Evolutionary conservation across 2,888 invertebrate genomes (phyloP), one percentile per base, ranked within the genome.

Genomic region (Leptopilina drosophilae): DNA sequence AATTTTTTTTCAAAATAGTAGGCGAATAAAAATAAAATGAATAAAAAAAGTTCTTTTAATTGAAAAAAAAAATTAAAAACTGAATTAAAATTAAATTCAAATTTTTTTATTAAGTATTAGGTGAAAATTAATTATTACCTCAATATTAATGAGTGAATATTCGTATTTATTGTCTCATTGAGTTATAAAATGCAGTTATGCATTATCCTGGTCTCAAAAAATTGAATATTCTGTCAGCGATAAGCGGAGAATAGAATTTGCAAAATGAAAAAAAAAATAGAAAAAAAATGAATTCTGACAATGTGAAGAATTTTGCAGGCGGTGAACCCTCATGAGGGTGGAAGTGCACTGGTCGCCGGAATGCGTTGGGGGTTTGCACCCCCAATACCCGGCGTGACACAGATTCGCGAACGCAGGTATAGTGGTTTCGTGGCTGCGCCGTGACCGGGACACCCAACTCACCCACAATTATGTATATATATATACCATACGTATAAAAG

Each of bases 341-440:
- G 82, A 84, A 82, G 80, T 77, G 81, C 83, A 87, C 87, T 87
- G 86, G 83, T 80, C 76, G 79, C 76, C 78, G 65, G 77, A 77
- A 75, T 69, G 76, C 77, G 62, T 53, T 46, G 46, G 8, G 78
- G 80, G 56, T 40, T 79, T 77, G 77, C 83, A 80, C 78, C 82
- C 82, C 81, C 82, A 53, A 59, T 67, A 83, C 85, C 87, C 85
- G 85, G 86, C 84, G 80, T 88, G 87, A 88, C 87, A 88, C 87
- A 88, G 86, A 87, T 88, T 87, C 82, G 78, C 83, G 80, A 79
- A 79, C 82, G 78, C 77, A 83, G 78, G 82, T 82, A 78, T 81
- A 76, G 64, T 81, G 67, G 67, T 78, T 82, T 81, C 79, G 85
- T 86, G 81, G 86, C 84, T 85, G 88, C 86, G 87, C 86, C 78